Conservation (phyloP, 1,140 invertebrate species). For the Drosophila tristis region DNA sequence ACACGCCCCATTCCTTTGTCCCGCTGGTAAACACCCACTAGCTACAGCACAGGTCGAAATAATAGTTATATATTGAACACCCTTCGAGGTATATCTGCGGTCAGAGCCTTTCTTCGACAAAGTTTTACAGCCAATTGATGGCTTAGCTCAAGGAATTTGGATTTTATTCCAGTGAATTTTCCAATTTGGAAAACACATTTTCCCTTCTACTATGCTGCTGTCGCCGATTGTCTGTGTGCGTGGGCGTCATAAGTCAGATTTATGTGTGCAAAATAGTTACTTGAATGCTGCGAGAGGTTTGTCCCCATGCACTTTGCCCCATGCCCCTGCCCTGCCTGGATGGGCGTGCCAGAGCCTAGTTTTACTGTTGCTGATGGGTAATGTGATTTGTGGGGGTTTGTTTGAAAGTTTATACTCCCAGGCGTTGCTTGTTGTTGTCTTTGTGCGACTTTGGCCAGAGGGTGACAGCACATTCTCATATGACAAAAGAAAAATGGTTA, state of each 20-base stretch:
- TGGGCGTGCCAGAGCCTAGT: constrained; percentile 41
- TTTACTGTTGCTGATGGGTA: constrained; percentile 46
- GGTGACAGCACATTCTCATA: constrained; percentile 56
- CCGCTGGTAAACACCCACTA: too few species aligned
- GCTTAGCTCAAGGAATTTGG: not conserved
- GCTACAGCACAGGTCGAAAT: too few species aligned
- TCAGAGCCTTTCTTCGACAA: too few species aligned
- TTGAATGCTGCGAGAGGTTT: constrained; percentile 24
- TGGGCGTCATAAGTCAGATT: constrained; percentile 78
- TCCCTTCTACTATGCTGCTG: not conserved
- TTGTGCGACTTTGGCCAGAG: constrained; percentile 35
- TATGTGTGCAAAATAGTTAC: constrained; percentile 78
- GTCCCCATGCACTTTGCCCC: constrained; percentile 47
- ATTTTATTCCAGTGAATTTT: not conserved
- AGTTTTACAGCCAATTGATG: too few species aligned
- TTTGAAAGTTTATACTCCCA: constrained; percentile 57
- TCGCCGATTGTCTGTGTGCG: constrained; percentile 27
- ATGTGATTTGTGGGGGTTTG: constrained; percentile 74
- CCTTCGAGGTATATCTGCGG: too few species aligned
- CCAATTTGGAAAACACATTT: constrained; percentile 8
- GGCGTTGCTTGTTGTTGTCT: constrained; percentile 49
- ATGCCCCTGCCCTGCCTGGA: constrained; percentile 14
- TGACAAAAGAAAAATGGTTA: constrained; percentile 55
- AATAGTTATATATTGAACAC: too few species aligned
- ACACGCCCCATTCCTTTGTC: too few species aligned